phyloP scores from a whole-genome alignment of 2,888 invertebrate species.

The Tethea ocularis region DNA sequence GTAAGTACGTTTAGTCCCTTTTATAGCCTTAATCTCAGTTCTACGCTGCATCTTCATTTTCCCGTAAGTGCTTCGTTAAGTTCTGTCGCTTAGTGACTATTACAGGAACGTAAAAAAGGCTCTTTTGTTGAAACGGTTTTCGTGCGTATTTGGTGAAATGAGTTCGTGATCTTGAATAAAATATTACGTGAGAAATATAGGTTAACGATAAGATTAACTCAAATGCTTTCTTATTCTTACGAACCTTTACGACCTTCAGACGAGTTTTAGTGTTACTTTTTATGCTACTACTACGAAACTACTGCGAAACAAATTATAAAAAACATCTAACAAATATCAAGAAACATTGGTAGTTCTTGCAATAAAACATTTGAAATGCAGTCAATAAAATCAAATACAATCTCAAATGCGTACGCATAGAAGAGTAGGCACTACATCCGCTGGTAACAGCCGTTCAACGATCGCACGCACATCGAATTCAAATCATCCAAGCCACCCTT shows the following conservation, averaged over 20 bases:
- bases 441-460: slow-evolving; percentile 4
- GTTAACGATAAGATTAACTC: background rate
- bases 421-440: background rate
- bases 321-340: background rate
- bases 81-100: slow-evolving; percentile 6
- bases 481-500: slow-evolving; percentile 56
- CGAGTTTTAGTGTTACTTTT: background rate
- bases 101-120: slow-evolving; percentile 5
- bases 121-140: slow-evolving; percentile 4
- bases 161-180: slow-evolving; percentile 5
- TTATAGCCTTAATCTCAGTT: slow-evolving; percentile 5
- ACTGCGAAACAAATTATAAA: too few species aligned
- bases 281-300: too few species aligned
- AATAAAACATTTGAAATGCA: background rate
- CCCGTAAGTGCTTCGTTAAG: slow-evolving; percentile 5
- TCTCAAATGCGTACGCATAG: slow-evolving; percentile 2
- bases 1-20: slow-evolving; percentile 1
- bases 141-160: slow-evolving; percentile 4
- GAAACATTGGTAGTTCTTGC: background rate
- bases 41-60: slow-evolving; percentile 6
- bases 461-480: slow-evolving; percentile 67
- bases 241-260: background rate
- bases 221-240: background rate
- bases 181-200: slow-evolving; percentile 1
- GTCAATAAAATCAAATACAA: background rate